These are phyloP conservation scores for Diadumene lineata DNA, from an alignment of 92 coral and sea anemone genomes.

Conservation along the genomic window DNA sequence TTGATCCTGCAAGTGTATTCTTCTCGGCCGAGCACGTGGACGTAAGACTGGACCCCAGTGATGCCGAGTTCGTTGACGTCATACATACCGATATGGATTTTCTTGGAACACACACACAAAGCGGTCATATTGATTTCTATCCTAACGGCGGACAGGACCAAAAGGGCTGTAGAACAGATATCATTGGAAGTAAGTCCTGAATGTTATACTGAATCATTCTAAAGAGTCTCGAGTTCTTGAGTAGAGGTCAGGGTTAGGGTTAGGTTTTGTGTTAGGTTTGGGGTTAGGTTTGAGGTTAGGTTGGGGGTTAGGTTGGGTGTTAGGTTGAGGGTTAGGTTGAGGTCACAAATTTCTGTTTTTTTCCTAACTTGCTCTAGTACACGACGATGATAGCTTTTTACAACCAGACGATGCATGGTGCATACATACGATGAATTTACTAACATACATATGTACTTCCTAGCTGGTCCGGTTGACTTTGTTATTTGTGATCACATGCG, in stretches of 20 bases:
- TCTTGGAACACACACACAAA: slow-evolving; percentile 26
- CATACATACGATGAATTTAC: no score
- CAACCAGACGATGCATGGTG: no score
- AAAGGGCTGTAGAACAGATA: slow-evolving; percentile 45
- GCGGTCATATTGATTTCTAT: slow-evolving; percentile 75
- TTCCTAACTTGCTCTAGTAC: no score
- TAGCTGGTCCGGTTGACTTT: slow-evolving; percentile 36
- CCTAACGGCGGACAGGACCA: slow-evolving; percentile 77
- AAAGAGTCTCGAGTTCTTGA: no score
- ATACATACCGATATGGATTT: slow-evolving; percentile 66
- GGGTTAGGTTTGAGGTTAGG: no score
- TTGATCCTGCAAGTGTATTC: slow-evolving; percentile 70
- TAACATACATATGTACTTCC: no score
- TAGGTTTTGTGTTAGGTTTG: no score
- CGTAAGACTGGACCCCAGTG: slow-evolving; percentile 69
- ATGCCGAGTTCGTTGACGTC: slow-evolving; percentile 79
- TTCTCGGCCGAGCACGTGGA: slow-evolving; percentile 48
- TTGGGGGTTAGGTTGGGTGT: no score
- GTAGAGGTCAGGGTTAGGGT: no score
- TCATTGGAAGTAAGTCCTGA: slow-evolving; percentile 10
- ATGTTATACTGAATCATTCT: background rate
- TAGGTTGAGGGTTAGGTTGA: no score
- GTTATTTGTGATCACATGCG: slow-evolving; percentile 74
- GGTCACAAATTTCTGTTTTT: no score
- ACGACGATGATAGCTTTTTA: no score